Base-by-base conservation (phyloP, 2,888 invertebrate genomes). In the Synergus laeviventris region DNA sequence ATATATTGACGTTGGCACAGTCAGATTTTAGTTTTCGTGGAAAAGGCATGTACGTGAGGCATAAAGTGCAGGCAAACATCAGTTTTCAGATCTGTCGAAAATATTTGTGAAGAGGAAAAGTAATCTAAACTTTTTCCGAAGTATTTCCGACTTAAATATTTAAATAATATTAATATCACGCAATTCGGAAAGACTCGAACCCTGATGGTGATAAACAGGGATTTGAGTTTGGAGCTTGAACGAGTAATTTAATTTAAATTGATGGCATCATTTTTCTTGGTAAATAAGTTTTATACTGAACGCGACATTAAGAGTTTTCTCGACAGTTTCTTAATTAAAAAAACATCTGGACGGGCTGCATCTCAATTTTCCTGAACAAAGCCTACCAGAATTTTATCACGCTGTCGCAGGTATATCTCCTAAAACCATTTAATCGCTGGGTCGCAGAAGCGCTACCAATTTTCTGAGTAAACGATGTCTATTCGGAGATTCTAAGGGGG, bases 371-470 rank as follows among this genome's bases (percentile, higher is more conserved):
- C 49, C 31, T 31, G 31, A 45, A 70, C 70, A 70, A 70, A 70
- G 31, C 49, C 49, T 45, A 16, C 4, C 16, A 45, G 70, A 70
- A 49, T 70, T 70, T 70, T 49, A 70, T 70, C 70, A 45, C 31
- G 11, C 70, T 70, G 24, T 66, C 16, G 66, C 62, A 81, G 74
- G 74, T 77, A 86, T 86, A 87, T 85, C 85, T 85, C 79, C 84
- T 84, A 87, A 89, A 87, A 86, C 85, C 88, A 89, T 86, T 89
- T 89, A 89, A 89, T 89, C 88, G 88, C 84, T 78, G 84, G 84
- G 84, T 86, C 88, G 84, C 89, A 88, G 86, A 88, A 89, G 88
- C 88, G 87, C 86, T 83, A 87, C 85, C 88, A 88, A 89, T 89
- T 89, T 88, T 84, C 85, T 79, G 85, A 81, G 84, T 86, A 85